Percentiles rank a stretch among this genome's conserved stretches.
Evolutionary conservation across 2,113 vertebrate genomes (phyloP).

Genomic region (Pan paniscus): DNA sequence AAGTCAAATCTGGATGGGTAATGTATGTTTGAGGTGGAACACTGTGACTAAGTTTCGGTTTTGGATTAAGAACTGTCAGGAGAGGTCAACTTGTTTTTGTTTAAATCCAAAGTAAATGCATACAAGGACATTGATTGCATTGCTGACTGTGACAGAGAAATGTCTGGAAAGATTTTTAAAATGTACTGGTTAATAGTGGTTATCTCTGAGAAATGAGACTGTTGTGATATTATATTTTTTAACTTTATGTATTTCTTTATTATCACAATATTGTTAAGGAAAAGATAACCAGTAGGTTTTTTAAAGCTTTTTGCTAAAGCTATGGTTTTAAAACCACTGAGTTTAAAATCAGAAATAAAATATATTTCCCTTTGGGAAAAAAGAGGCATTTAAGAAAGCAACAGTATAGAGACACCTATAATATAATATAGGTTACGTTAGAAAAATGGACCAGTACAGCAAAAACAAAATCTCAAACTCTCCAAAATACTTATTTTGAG

Average conservation of each 20-base stretch:
- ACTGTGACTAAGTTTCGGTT: neutral
- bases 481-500: neutral
- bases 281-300: neutral
- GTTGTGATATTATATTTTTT: slow-evolving; percentile 4
- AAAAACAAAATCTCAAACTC: neutral
- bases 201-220: slow-evolving; percentile 8
- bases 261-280: slow-evolving; percentile 1
- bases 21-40: neutral
- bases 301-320: neutral
- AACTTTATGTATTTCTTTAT: neutral
- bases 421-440: neutral
- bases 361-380: neutral
- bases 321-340: neutral
- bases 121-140: neutral
- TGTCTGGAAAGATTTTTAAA: neutral
- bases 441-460: neutral
- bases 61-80: slow-evolving; percentile 5
- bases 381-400: neutral
- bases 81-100: neutral
- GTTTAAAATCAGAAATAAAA: slow-evolving; percentile 31
- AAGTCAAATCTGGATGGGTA: neutral
- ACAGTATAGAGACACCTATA: neutral
- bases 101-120: slow-evolving; percentile 12
- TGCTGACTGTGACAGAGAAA: slow-evolving; percentile 8
- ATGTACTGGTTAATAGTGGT: neutral